Evolutionary conservation across 1,140 invertebrate genomes (phyloP), one percentile per base, ranked within the genome.

Genomic region (Drosophila lacteicornis): DNA sequence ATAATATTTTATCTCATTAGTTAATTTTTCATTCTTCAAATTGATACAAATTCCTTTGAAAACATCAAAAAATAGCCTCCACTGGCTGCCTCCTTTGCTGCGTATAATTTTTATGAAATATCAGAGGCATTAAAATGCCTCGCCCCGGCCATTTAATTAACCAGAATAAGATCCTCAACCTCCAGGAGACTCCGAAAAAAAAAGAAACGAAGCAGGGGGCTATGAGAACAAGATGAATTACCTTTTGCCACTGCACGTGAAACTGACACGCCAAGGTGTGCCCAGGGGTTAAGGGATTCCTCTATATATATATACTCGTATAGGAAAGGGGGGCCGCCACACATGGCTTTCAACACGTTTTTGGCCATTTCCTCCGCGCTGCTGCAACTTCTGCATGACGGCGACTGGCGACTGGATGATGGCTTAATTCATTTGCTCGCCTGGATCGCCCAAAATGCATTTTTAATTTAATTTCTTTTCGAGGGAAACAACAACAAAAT

Each of bases 201-300:
- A 25, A 56, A 56, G 40, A 40, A 47, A 25, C 50, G 25, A 42
- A 22, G 22, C 25, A 53, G 22, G 4, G 30, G 38, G 57, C 22
- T 59, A 57, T 75, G 62, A 53, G 66, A 84, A 88, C 74, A 88
- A 88, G 85, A 88, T 88, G 85, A 90, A 88, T 88, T 88, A 90
- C 85, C 86, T 88, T 88, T 88, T 90, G 85, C 85, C 85, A 88
- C 79, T 90, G 85, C 85, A 88, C 85, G 81, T 90, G 81, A 90
- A 90, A 88, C 78, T 88, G 84, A 84, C 84, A 88, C 84, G 84
- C 84, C 85, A 88, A 80, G 60, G 42, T 42, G 58, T 62, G 42
- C 12, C 27, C 58, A 51, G 27, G 61, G 53, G 61, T 59, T 63
- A 42, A 19, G 51, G n/a, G 15, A 4, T 19, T 36, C 9, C 33